Conservation (phyloP, 2,797 vertebrate species). For the Prionace glauca region DNA sequence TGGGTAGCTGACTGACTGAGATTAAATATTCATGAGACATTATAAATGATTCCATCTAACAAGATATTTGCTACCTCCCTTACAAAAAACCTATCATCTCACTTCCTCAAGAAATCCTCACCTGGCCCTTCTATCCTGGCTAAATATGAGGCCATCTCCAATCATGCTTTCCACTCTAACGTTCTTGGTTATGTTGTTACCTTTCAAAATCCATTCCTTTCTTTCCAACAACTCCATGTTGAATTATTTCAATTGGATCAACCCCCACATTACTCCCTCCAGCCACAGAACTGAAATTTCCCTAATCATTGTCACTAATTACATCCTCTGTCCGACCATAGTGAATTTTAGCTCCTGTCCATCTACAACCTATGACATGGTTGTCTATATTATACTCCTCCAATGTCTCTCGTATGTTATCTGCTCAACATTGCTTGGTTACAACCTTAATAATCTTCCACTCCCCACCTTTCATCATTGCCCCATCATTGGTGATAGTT, state of each 20-base stretch:
- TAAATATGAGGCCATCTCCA: neutral
- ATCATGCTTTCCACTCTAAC: neutral
- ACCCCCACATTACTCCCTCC: neutral
- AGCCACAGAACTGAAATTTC: neutral
- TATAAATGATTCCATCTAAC: neutral
- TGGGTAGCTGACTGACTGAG: neutral
- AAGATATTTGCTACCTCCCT: neutral
- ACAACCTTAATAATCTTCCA: neutral
- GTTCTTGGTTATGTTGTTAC: neutral
- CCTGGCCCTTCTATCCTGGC: neutral
- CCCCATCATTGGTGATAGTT: neutral
- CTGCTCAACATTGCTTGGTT: neutral
- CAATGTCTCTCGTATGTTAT: neutral
- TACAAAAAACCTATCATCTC: neutral
- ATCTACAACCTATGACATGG: neutral
- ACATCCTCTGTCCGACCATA: neutral
- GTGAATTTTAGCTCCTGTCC: neutral
- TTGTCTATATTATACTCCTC: neutral
- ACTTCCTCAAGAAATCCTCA: neutral
- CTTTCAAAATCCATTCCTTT: neutral
- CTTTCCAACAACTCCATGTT: neutral
- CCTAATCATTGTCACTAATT: neutral
- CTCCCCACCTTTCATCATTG: neutral
- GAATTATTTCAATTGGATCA: neutral
- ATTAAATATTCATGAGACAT: neutral